A percentile compares a stretch with the other conserved stretches of the same genome.
These are phyloP conservation scores for Peromyscus attwateri DNA, from an alignment of 2,797 vertebrate genomes.

Conservation along the genomic window DNA sequence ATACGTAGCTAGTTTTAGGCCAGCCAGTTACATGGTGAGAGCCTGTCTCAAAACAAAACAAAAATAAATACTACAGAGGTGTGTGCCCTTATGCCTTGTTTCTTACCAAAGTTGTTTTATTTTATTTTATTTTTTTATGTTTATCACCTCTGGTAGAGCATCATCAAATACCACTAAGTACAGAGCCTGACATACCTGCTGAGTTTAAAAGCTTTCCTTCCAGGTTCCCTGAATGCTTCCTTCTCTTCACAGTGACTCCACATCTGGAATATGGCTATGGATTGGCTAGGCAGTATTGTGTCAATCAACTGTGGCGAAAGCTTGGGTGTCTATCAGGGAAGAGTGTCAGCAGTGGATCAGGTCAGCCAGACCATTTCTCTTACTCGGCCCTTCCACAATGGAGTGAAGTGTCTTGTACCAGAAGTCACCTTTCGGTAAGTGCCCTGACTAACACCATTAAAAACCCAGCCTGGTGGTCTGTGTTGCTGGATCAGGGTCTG, in stretches of 20 bases:
- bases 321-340: conserved; percentile 97
- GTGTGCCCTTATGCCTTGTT: not conserved
- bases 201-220: not conserved
- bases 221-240: conserved; percentile 42
- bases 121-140: not conserved
- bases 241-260: conserved; percentile 57
- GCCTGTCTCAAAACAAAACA: not conserved
- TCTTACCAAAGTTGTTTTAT: not conserved
- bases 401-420: conserved; percentile 96
- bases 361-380: conserved; percentile 97
- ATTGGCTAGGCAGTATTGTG: conserved; percentile 98
- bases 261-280: conserved; percentile 92
- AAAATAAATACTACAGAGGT: not conserved
- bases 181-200: conserved; percentile 12
- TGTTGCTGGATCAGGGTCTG: not conserved
- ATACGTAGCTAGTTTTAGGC: not conserved
- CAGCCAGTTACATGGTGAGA: not conserved
- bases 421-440: conserved; percentile 99
- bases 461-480: not conserved
- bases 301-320: conserved; percentile 98
- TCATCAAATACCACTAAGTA: conserved; percentile 23
- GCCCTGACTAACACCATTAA: not conserved
- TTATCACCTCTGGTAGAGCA: conserved; percentile 4
- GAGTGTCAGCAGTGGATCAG: conserved; percentile 97
- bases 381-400: conserved; percentile 97